Base-by-base conservation (phyloP, 1,140 invertebrate genomes). In the Lasaia peninsularis region DNA sequence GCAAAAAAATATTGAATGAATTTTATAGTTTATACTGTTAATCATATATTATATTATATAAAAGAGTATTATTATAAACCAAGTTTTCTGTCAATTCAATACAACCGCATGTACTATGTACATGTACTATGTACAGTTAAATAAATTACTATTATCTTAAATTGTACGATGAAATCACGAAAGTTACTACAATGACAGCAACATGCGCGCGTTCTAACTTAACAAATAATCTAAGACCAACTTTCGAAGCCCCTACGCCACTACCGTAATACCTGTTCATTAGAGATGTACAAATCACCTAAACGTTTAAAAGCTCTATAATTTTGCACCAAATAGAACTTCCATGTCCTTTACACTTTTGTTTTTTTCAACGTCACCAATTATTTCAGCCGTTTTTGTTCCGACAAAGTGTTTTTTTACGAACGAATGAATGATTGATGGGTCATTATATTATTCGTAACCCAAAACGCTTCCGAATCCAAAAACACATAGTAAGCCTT, bases 281-380 rank as follows among this genome's bases (percentile, higher is more conserved):
- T 84, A 83, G 56, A 64, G 67, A 68, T 68, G 63, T 72, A 79
- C 71, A 75, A 78, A 85, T 81, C 79, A 73, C 75, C 74, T 82
- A 84, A 86, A 84, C 81, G 75, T 62, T 78, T 80, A 80, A 82
- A 80, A 80, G 81, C 72, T 74, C 75, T 85, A 86, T 86, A 88
- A 88, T 88, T 88, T 85, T 48, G 80, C 83, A 83, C 76, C 85
- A 84, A 86, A 84, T 75, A 71, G 72, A 75, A 72, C 69, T 85
- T 80, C 80, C 74, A 63, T 86, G 79, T 86, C 74, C 78, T 88
- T 80, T 75, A 71, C 69, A 84, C 77, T 80, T 85, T 85, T 86
- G 78, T 88, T 86, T 86, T n/a, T 85, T 88, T 86, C 69, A 48
- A 52, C 68, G 58, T 59, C 69, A 71, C 69, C 80, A 83, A 88